Conservation (phyloP, 2,797 vertebrate species). For the Ceryle rudis region DNA sequence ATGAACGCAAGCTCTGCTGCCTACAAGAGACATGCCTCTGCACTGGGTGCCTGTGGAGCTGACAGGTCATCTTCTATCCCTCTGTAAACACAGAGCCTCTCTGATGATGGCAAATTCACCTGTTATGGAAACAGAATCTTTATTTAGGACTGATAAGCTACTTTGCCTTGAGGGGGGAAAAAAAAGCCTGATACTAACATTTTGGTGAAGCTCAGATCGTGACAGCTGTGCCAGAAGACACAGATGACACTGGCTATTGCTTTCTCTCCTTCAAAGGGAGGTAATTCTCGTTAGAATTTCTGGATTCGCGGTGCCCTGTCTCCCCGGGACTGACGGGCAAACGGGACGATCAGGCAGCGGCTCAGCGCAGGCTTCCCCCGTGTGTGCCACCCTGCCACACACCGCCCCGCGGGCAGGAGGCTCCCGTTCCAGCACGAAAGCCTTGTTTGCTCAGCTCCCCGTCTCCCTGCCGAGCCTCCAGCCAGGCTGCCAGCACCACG, state of each 20-base stretch:
- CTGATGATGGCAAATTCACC: conserved; percentile 2
- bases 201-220: neutral
- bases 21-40: neutral
- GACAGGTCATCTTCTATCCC: conserved; percentile 74
- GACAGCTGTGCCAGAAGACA: neutral
- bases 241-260: neutral
- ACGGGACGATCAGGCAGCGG: accelerated
- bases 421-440: neutral
- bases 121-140: conserved; percentile 6
- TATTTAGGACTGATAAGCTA: neutral
- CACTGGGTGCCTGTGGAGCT: neutral
- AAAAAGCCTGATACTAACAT: neutral
- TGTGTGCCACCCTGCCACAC: neutral
- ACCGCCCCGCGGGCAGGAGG: accelerated
- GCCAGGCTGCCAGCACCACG: neutral
- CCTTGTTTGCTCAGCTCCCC: conserved; percentile 11
- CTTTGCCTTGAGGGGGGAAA: neutral
- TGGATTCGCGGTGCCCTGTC: accelerated
- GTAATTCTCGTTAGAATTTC: neutral
- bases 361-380: neutral
- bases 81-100: conserved; percentile 58
- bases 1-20: neutral
- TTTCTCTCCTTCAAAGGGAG: neutral
- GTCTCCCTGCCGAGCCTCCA: neutral
- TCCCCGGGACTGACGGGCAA: neutral